Conservation (phyloP, 2,113 vertebrate species). For the Petromus typicus region DNA sequence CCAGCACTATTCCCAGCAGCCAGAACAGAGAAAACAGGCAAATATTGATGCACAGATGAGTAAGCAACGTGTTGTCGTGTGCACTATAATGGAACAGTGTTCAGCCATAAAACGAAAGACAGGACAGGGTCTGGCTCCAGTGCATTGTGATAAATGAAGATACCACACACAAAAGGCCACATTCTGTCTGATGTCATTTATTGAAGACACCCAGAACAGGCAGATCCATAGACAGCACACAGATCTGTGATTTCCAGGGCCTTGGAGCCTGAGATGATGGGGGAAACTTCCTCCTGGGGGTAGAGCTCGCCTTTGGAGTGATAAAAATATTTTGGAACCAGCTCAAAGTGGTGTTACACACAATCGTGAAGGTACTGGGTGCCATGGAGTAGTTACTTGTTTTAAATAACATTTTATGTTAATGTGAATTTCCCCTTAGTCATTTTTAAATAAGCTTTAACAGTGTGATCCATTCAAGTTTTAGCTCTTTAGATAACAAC, state of each 20-base stretch:
- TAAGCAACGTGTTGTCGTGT: background rate
- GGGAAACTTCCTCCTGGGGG: background rate
- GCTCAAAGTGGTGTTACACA: background rate
- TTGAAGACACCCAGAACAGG: background rate
- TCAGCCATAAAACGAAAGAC: background rate
- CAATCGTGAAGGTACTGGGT: background rate
- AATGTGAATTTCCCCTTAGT: constrained; percentile 5
- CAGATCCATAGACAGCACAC: background rate
- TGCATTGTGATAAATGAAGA: background rate
- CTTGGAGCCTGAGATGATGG: background rate
- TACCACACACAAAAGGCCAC: background rate
- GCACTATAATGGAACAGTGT: background rate
- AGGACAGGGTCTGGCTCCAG: background rate
- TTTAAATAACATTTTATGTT: constrained; percentile 9
- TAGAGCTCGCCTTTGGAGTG: background rate
- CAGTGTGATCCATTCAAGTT: constrained; percentile 1
- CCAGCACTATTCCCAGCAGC: background rate
- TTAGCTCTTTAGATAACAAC: background rate
- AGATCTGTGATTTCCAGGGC: background rate
- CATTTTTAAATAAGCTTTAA: background rate
- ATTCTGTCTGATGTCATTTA: background rate
- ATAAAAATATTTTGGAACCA: background rate
- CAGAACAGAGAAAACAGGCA: constrained; percentile 2
- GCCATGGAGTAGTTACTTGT: background rate
- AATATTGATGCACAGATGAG: background rate